Percentiles rank a stretch among this genome's conserved stretches.
These are phyloP conservation scores for Netelia virgata DNA, from an alignment of 2,888 invertebrate species.

Conservation along the genomic window DNA sequence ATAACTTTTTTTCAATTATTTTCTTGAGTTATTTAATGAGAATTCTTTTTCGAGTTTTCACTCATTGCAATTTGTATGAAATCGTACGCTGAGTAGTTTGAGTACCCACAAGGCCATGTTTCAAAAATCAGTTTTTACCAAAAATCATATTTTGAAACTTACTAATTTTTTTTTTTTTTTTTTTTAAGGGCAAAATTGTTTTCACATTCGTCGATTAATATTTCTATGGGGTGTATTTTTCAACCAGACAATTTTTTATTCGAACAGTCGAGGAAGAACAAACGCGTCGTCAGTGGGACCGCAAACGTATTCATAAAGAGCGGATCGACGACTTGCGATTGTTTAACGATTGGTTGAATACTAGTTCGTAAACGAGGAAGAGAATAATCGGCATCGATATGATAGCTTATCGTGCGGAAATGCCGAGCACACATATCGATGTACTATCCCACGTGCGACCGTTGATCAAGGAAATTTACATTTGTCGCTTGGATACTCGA, in stretches of 20 bases:
- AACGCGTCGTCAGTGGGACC: not conserved
- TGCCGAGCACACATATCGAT: conserved; percentile 4
- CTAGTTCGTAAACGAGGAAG: conserved; percentile 9
- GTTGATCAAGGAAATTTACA: conserved; percentile 23
- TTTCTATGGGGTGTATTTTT: not conserved
- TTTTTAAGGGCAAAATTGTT: not conserved
- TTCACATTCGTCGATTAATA: not conserved
- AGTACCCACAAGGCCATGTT: conserved; percentile 14
- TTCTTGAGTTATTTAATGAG: not conserved
- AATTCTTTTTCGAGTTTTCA: not conserved
- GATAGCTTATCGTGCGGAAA: conserved; percentile 49
- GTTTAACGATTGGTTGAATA: conserved; percentile 37
- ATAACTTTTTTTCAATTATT: not conserved
- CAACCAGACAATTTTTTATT: not conserved
- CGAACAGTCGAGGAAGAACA: not conserved
- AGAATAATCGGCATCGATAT: conserved; percentile 11
- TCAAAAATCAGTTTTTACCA: not conserved
- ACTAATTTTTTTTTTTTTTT: not conserved
- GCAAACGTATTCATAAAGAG: conserved; percentile 8
- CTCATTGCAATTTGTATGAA: not conserved
- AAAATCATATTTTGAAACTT: not conserved
- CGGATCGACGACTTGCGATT: not conserved
- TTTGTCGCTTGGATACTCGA: conserved; percentile 54
- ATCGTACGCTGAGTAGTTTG: conserved; percentile 19
- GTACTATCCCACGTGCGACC: conserved; percentile 4